A percentile compares a stretch with the other conserved stretches of the same genome.
These are phyloP conservation scores for Poeciliopsis turneri DNA, from an alignment of 2,797 vertebrate species.

Conservation along the genomic window DNA sequence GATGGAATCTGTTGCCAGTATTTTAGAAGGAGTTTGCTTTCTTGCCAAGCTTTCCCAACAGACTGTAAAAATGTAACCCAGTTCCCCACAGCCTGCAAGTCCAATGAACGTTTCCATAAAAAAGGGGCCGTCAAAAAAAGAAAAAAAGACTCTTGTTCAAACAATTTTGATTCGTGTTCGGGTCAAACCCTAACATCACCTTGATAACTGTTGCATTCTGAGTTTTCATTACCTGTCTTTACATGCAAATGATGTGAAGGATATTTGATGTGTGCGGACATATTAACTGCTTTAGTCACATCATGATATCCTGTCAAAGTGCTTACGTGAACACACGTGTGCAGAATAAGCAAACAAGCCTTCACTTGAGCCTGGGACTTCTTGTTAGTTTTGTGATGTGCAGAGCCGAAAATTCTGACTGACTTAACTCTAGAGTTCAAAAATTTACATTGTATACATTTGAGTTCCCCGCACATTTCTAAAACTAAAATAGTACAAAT, in stretches of 20 bases:
- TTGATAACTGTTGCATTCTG: neutral
- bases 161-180: constrained; percentile 1
- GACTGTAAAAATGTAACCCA: constrained; percentile 35
- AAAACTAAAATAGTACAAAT: neutral
- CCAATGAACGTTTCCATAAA: constrained; percentile 69
- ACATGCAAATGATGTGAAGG: constrained; percentile 4
- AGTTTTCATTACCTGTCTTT: neutral
- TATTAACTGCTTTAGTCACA: constrained; percentile 31
- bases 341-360: constrained; percentile 35
- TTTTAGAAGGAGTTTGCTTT: constrained; percentile 43
- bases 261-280: constrained; percentile 6
- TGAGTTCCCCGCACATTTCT: neutral
- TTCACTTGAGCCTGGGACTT: constrained; percentile 32
- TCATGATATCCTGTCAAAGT: constrained; percentile 10
- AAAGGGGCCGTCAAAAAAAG: constrained; percentile 26
- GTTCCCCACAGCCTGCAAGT: constrained; percentile 16
- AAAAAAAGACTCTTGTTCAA: constrained; percentile 8
- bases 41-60: constrained; percentile 63
- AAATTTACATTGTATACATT: neutral
- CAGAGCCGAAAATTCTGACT: constrained; percentile 7
- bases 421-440: neutral
- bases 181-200: constrained; percentile 4
- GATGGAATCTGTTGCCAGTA: constrained; percentile 41
- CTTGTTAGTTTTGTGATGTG: constrained; percentile 17
- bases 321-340: constrained; percentile 34